A percentile compares a stretch with the other conserved stretches of the same genome.
These are phyloP conservation scores for Chrysemys picta DNA, from an alignment of 2,113 vertebrate genomes.

Conservation along the genomic window DNA sequence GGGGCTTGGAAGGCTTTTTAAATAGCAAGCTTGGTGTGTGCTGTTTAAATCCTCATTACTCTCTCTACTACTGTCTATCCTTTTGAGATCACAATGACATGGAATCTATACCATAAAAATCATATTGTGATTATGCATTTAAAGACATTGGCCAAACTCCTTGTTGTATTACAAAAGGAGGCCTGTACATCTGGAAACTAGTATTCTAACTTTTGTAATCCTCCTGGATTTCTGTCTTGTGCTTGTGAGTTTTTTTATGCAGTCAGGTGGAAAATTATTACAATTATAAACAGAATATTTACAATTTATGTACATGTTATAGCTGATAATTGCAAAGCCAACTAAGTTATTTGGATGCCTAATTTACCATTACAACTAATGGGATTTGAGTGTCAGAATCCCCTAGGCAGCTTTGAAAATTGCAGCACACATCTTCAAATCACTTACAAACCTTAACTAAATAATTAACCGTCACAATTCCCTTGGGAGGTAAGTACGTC, in stretches of 20 bases:
- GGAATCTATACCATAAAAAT: neutral
- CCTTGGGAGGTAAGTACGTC: neutral
- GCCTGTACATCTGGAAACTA: neutral
- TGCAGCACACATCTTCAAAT: neutral
- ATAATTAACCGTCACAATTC: neutral
- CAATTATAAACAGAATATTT: neutral
- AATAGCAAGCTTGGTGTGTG: neutral
- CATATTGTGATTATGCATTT: neutral
- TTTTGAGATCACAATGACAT: neutral
- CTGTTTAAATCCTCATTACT: neutral
- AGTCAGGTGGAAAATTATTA: neutral
- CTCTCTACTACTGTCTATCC: neutral
- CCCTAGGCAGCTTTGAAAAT: neutral
- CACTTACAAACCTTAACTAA: neutral
- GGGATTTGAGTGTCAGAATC: neutral
- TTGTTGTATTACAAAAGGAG: neutral
- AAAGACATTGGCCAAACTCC: neutral
- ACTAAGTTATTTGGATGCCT: neutral
- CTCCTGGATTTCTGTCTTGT: neutral
- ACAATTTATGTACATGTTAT: neutral
- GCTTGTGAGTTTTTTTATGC: neutral
- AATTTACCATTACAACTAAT: slow-evolving; percentile 1
- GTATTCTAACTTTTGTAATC: neutral
- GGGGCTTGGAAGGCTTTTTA: neutral
- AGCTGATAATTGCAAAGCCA: neutral